Evolutionary conservation across 2,888 invertebrate species (phyloP).

Genomic region (Xanthostigma xanthostigma): DNA sequence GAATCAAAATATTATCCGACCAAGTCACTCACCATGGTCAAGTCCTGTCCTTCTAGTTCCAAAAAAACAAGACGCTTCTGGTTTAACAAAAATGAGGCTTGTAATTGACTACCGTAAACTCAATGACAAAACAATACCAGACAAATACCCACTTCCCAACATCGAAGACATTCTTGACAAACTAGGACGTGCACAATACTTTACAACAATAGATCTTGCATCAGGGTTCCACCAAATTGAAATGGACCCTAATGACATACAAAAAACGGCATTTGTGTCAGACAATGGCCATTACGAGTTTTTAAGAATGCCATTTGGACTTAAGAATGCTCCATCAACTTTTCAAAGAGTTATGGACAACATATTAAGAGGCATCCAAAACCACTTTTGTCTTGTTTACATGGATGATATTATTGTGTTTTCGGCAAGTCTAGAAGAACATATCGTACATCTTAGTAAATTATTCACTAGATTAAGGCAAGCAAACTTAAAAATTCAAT

Average conservation of each 20-base stretch:
- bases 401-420: conserved; percentile 18
- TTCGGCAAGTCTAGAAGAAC: conserved; percentile 16
- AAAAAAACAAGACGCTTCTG: conserved; percentile 12
- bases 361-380: conserved; percentile 7
- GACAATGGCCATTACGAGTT: conserved; percentile 18
- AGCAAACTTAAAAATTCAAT: conserved; percentile 16
- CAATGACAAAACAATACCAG: conserved; percentile 14
- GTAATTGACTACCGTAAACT: conserved; percentile 15
- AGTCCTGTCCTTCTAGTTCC: conserved; percentile 16
- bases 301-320: conserved; percentile 16
- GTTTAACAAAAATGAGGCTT: conserved; percentile 13
- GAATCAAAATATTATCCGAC: conserved; percentile 11
- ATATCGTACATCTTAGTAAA: conserved; percentile 16
- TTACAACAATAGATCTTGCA: conserved; percentile 19
- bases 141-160: conserved; percentile 14
- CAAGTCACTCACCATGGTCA: conserved; percentile 12
- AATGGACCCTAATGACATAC: conserved; percentile 13
- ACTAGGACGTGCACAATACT: conserved; percentile 18
- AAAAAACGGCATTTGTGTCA: conserved; percentile 19
- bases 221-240: conserved; percentile 21
- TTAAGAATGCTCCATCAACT: conserved; percentile 2
- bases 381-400: conserved; percentile 13
- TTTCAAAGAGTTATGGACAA: conserved; percentile 8
- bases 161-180: conserved; percentile 20
- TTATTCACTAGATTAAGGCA: conserved; percentile 17